Evolutionary conservation across 1,140 invertebrate species (phyloP), one percentile per base, ranked within the genome.

Genomic region (Amyelois transitella): DNA sequence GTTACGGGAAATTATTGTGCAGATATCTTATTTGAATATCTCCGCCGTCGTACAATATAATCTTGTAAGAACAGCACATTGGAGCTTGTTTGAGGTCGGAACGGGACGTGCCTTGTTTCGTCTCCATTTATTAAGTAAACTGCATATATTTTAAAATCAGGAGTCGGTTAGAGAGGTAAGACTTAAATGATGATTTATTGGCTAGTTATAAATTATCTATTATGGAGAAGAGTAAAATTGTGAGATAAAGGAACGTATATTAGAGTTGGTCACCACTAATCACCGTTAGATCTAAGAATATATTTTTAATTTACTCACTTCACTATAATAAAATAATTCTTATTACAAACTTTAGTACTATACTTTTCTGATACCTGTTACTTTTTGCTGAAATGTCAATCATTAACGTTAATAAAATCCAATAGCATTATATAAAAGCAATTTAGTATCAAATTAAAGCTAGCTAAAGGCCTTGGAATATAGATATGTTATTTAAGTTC

Each of bases 21-120:
- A 58, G 53, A 72, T 67, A 66, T 72, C 67, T 60, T 61, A 66
- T 67, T 69, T 71, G 73, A 75, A 73, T 73, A 65, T 53, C 63
- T 60, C 57, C 62, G 58, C 57, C 54, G 58, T 62, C 25, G 32
- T 38, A 66, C 22, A 62, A 62, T 60, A 66, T 57, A 58, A 60
- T 38, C 52, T 52, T 19, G 51, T 24, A 28, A 25, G 50, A 38
- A 38, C 32, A 14, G 32, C n/a, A 38, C n/a, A 38, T 6, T 2
- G 7, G 1, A 14, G n/a, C 32, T 12, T 28, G 25, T 28, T 28
- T 8, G 32, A 38, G 32, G 32, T 38, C 32, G 32, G 17, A 38
- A 38, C 32, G 32, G 32, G n/a, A 38, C 32, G 32, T 38, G 32
- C 32, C 32, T 38, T 38, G 32, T 38, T 38, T 38, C 32, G n/a